Evolutionary conservation across 2,113 vertebrate species (phyloP), one percentile per base, ranked within the genome.

Genomic region (Ailurus styani): DNA sequence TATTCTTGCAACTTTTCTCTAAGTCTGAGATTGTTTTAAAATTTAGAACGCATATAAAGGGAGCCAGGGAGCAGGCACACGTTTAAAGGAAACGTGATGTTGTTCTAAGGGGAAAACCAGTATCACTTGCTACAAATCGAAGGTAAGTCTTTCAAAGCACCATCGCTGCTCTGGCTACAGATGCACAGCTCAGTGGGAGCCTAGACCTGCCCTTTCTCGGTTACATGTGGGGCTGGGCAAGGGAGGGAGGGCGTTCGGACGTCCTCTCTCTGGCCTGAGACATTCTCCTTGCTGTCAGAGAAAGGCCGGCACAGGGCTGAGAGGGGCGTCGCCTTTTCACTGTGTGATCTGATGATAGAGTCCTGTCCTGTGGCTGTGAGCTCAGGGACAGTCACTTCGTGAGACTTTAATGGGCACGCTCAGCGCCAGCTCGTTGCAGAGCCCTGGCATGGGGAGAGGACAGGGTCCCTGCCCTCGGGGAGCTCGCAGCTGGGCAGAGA

Each of bases 221-320:
- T 62, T 11, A 1, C 0, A 4, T 0, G 8, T 20, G 73, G 25
- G 62, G 50, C 29, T 3, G 12, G 60, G 34, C 55, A 3, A 17
- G 37, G 42, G 23, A 20, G 4, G 45, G 18, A 66, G 25, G 25
- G 45, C 4, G 1, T 7, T 12, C 0, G 14, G n/a, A 29, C 2
- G 0, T 29, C 55, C 6, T 57, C 3, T 1, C 14, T 3, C 55
- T 11, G 25, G 57, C 75, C 54, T 0, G n/a, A 27, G 55, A 9
- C 0, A 0, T n/a, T 18, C 55, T n/a, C n/a, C n/a, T n/a, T n/a
- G n/a, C n/a, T n/a, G n/a, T n/a, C n/a, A n/a, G 37, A 72, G 75
- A 40, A 60, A 68, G 42, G 47, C 47, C 2, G 11, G 47, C 21
- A 2, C 37, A 2, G 52, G 14, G 37, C n/a, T 34, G 2, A 7